Evolutionary conservation across 2,113 vertebrate genomes (phyloP).

Genomic region (Dinomys branickii): DNA sequence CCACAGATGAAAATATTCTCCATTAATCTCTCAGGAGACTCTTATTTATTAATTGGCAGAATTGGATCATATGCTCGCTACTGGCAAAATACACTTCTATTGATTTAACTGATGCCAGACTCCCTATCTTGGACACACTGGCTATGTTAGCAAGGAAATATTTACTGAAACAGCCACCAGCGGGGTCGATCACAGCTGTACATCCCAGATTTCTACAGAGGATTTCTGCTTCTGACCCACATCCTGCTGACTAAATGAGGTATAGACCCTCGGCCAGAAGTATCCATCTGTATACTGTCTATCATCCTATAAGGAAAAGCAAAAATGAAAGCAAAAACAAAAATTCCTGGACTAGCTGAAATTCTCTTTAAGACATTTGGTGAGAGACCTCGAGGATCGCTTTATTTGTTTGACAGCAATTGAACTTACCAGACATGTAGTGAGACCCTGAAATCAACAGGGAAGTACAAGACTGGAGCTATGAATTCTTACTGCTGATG

Average conservation of each 20-base stretch:
- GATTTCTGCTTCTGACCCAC: not conserved
- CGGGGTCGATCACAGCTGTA: not conserved
- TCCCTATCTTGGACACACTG: not conserved
- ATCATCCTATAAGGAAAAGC: not conserved
- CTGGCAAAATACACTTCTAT: not conserved
- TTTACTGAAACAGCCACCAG: not conserved
- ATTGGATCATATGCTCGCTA: not conserved
- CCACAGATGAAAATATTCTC: conserved; percentile 3
- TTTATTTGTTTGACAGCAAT: not conserved
- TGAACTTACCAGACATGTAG: not conserved
- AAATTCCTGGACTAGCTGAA: not conserved
- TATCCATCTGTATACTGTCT: not conserved
- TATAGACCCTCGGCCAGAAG: not conserved
- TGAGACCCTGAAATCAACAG: not conserved
- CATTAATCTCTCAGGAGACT: not conserved
- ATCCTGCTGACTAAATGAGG: not conserved
- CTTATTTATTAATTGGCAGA: not conserved
- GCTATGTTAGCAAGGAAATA: not conserved
- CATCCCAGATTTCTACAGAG: not conserved
- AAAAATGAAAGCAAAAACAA: conserved; percentile 28
- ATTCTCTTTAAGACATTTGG: not conserved
- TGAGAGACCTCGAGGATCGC: not conserved
- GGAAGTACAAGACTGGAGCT: not conserved
- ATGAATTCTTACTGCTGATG: not conserved
- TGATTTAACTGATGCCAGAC: not conserved